Evolutionary conservation across 35 echinoderm and acorn worm species (phyloP).

Genomic region (Lytechinus variegatus): DNA sequence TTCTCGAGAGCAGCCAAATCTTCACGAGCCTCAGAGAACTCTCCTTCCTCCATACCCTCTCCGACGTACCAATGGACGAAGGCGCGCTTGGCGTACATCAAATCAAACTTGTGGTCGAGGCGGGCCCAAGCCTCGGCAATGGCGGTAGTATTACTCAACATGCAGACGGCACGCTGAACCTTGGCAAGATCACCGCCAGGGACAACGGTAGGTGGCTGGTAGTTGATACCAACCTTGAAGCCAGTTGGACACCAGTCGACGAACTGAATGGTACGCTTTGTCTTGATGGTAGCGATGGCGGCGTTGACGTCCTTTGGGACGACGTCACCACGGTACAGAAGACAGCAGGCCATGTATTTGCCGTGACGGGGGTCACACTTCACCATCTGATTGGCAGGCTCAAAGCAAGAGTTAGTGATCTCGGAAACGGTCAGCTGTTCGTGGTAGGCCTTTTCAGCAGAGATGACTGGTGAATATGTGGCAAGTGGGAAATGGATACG

Average conservation of each 20-base stretch:
- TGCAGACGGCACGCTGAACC: slow-evolving; percentile 79
- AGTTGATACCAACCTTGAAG: slow-evolving; percentile 79
- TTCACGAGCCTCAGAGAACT: slow-evolving; percentile 87
- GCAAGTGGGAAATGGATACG: slow-evolving; percentile 95
- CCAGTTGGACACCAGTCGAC: slow-evolving; percentile 82
- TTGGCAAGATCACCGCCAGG: slow-evolving; percentile 78
- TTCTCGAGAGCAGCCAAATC: slow-evolving; percentile 90
- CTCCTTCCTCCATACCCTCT: slow-evolving; percentile 82
- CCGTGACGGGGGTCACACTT: slow-evolving; percentile 93
- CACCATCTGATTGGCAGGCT: slow-evolving; percentile 92
- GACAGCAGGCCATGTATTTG: slow-evolving; percentile 93
- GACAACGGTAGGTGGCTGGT: slow-evolving; percentile 72
- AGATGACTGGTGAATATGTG: slow-evolving; percentile 84
- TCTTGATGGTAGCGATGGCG: slow-evolving; percentile 71
- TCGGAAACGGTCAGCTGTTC: slow-evolving; percentile 85
- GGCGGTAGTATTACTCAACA: slow-evolving; percentile 77
- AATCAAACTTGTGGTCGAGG: slow-evolving; percentile 76
- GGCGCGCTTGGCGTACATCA: slow-evolving; percentile 82
- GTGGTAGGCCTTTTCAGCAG: slow-evolving; percentile 88
- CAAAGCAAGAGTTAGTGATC: slow-evolving; percentile 89
- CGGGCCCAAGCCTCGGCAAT: slow-evolving; percentile 75
- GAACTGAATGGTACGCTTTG: slow-evolving; percentile 75
- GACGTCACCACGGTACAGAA: slow-evolving; percentile 71
- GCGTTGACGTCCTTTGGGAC: slow-evolving; percentile 70
- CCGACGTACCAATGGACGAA: slow-evolving; percentile 80